A percentile compares a stretch with the other conserved stretches of the same genome.
Evolutionary conservation across 1,140 invertebrate genomes (phyloP).

Genomic region (Cephus cinctus): DNA sequence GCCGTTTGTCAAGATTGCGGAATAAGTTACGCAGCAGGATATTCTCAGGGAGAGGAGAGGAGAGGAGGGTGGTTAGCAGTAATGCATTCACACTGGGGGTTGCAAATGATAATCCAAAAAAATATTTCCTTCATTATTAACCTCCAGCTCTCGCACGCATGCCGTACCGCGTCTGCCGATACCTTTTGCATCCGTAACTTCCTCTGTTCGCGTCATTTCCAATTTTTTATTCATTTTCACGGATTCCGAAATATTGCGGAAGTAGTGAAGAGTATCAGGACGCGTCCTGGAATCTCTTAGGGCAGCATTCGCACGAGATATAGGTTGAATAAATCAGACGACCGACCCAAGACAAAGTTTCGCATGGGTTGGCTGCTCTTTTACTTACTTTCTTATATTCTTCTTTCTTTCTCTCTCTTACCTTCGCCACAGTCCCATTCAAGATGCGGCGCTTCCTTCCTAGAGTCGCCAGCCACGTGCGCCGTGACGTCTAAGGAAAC

Average conservation of each 20-base stretch:
- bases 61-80: background rate
- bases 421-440: background rate
- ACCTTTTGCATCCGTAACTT: background rate
- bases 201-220: background rate
- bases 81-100: conserved; percentile 2
- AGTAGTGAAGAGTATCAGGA: too few relatives aligned
- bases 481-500: conserved; percentile 42
- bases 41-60: background rate
- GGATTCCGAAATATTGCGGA: background rate
- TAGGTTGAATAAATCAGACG: conserved; percentile 46
- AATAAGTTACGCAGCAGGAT: conserved; percentile 18
- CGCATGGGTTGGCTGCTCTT: conserved; percentile 26
- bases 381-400: too few relatives aligned
- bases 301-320: conserved; percentile 41
- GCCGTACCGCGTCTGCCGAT: background rate
- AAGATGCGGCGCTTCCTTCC: conserved; percentile 16
- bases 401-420: conserved; percentile 14
- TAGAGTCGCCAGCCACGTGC: conserved; percentile 29
- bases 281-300: conserved; percentile 47
- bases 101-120: conserved; percentile 4
- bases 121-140: conserved; percentile 1
- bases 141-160: conserved; percentile 6
- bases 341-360: conserved; percentile 43
- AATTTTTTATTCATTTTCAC: background rate
- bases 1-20: conserved; percentile 28